phyloP scores from a whole-genome alignment of 2,888 invertebrate species.

The Sylvicola cinctus region DNA sequence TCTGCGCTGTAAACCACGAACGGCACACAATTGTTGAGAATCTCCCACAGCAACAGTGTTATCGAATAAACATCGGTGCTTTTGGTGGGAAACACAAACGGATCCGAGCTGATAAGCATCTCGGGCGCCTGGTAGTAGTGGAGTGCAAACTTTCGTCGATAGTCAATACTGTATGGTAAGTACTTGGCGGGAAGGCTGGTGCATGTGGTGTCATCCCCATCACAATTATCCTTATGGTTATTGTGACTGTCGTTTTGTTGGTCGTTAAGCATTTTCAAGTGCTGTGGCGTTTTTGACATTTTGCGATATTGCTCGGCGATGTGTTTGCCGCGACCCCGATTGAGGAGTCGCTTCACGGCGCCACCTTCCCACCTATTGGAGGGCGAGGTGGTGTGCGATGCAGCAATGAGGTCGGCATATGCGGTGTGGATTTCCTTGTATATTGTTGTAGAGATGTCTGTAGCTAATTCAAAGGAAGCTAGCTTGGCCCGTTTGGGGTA shows the following conservation, averaged over 20 bases:
- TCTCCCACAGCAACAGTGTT: slow-evolving; percentile 10
- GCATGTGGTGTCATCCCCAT: neutral
- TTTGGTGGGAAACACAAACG: slow-evolving; percentile 9
- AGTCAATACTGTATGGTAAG: slow-evolving; percentile 8
- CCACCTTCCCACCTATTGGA: too few species aligned
- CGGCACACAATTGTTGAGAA: slow-evolving; percentile 9
- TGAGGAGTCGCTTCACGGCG: neutral
- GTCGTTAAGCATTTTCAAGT: too few species aligned
- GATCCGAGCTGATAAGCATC: slow-evolving; percentile 3
- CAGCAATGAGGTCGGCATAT: neutral
- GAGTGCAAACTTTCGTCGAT: slow-evolving; percentile 8
- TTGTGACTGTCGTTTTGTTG: too few species aligned
- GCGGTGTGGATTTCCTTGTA: slow-evolving; percentile 3
- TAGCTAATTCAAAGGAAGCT: slow-evolving; percentile 22
- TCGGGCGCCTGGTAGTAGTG: slow-evolving; percentile 11
- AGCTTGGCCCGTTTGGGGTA: slow-evolving; percentile 23
- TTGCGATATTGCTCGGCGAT: slow-evolving; percentile 1
- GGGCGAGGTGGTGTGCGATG: neutral
- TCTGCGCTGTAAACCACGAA: slow-evolving; percentile 8
- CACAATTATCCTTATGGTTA: too few species aligned
- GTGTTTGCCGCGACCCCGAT: neutral
- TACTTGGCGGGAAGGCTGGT: slow-evolving; percentile 4
- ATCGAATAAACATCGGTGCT: slow-evolving; percentile 9
- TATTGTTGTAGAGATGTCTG: slow-evolving; percentile 8
- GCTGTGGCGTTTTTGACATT: slow-evolving; percentile 1